Base-by-base conservation (phyloP, 2,113 vertebrate species). In the Salminus brasiliensis region DNA sequence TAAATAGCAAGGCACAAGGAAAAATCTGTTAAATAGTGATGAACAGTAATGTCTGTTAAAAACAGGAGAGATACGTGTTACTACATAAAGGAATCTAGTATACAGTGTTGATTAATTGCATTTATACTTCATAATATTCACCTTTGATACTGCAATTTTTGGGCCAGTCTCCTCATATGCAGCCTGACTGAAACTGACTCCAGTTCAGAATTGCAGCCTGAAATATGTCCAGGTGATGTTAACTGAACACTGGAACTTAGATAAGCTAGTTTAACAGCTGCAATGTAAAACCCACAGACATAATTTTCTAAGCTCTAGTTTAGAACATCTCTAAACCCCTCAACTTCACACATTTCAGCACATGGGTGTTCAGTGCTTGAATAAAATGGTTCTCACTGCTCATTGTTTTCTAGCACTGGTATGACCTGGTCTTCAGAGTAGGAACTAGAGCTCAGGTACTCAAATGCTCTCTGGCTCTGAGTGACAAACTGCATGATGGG, bases 391-490 rank as follows among this genome's bases (percentile, higher is more conserved):
- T 5, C 47, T 72, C 67, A 85, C 34, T 69, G 43, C 27, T 87
- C 66, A 49, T 27, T 63, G 47, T 41, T n/a, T 63, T 68, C 23
- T 12, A 12, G 68, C 39, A 72, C 34, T 36, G 36, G 27, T 15
- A 16, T 47, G 34, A 41, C 41, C 78, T 3, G 39, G 16, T 83
- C 73, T 12, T 85, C 85, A 3, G 57, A 9, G 30, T 75, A 23
- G 59, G 72, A 27, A 34, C 83, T 82, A 71, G 91, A 85, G 81
- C 81, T 92, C 83, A 92, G 85, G 81, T 88, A 90, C 63, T 93
- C 91, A 29, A 92, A 90, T 67, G 90, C 91, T 74, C 83, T 89
- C 84, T 93, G 91, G 83, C 89, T 91, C 82, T 92, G 91, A 27
- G 88, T 79, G 21, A 92, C 84, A 0, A 92, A 83, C 84, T 93